Evolutionary conservation across 2,113 vertebrate genomes (phyloP), one percentile per base, ranked within the genome.

Genomic region (Nicator chloris): DNA sequence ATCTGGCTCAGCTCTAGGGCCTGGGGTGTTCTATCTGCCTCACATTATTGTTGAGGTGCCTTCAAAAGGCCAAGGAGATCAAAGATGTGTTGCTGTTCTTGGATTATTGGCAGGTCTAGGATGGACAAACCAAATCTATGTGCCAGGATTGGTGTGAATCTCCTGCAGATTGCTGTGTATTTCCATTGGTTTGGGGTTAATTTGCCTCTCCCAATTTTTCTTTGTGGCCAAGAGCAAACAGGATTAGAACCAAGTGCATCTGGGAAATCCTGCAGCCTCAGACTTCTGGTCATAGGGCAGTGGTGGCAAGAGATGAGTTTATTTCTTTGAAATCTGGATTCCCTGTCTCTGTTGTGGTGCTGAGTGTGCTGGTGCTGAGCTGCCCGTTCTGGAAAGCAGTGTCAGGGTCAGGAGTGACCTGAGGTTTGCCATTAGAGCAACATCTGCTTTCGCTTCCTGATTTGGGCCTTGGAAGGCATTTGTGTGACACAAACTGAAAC

Each of bases 381-480:
- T 0, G 0, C 59, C 71, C 3, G 0, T 60, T 83, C 86, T 90
- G 77, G 69, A 82, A 56, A 76, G n/a, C 5, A 0, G 44, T 4
- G 0, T 44, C 51, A 5, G 6, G 22, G n/a, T 26, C 26, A 35
- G 51, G 24, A 65, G 78, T 1, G 11, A 37, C 70, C 81, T 35
- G 91, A 57, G 72, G 14, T 45, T 95, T 95, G 81, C 84, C 53
- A 61, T 69, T 45, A 80, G 28, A 70, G 73, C 11, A 26, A 57
- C 87, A 95, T 95, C 91, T 95, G 84, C 91, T 96, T 95, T 97
- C 42, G 0, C 82, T 95, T 96, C 95, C 95, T 70, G 33, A 50
- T 93, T 65, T 70, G 75, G 33, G 78, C 27, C 94, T 73, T 93
- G 44, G 47, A 89, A 93, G 45, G 50, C 69, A 4, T 73, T 88